A percentile compares a stretch with the other conserved stretches of the same genome.
These are phyloP conservation scores for Pogonophryne albipinna DNA, from an alignment of 2,797 vertebrate species.

Conservation along the genomic window DNA sequence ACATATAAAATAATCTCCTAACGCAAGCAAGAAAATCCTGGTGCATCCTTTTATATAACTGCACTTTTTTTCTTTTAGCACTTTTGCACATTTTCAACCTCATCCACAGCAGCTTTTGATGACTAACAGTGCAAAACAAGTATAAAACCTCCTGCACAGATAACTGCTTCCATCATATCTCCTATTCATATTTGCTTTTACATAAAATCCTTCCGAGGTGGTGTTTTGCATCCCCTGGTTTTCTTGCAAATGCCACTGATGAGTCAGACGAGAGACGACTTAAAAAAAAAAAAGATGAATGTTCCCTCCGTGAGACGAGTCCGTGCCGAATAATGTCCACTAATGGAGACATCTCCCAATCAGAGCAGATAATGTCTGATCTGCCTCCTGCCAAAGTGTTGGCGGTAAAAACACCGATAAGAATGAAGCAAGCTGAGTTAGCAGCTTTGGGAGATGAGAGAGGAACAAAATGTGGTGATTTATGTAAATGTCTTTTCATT, in stretches of 20 bases:
- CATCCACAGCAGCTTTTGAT: slow-evolving; percentile 11
- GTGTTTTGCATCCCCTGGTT: slow-evolving; percentile 49
- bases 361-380: slow-evolving; percentile 56
- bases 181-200: slow-evolving; percentile 52
- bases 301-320: slow-evolving; percentile 46
- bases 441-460: slow-evolving; percentile 41
- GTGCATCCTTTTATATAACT: slow-evolving; percentile 27
- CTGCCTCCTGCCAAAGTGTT: slow-evolving; percentile 60
- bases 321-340: slow-evolving; percentile 69
- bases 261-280: slow-evolving; percentile 46
- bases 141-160: slow-evolving; percentile 10
- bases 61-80: neutral
- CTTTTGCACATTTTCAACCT: slow-evolving; percentile 12
- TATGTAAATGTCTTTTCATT: slow-evolving; percentile 1
- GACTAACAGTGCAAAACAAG: slow-evolving; percentile 38
- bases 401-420: slow-evolving; percentile 49
- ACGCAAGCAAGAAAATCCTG: slow-evolving; percentile 10
- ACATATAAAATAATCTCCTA: slow-evolving; percentile 33
- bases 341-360: slow-evolving; percentile 73
- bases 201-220: slow-evolving; percentile 53
- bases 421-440: slow-evolving; percentile 51
- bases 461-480: slow-evolving; percentile 19
- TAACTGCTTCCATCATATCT: slow-evolving; percentile 41
- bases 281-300: slow-evolving; percentile 9
- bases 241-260: slow-evolving; percentile 53